Percentiles rank a stretch among this genome's conserved stretches.
Evolutionary conservation across 2,888 invertebrate species (phyloP).

Genomic region (Venustoraphidia nigricollis): DNA sequence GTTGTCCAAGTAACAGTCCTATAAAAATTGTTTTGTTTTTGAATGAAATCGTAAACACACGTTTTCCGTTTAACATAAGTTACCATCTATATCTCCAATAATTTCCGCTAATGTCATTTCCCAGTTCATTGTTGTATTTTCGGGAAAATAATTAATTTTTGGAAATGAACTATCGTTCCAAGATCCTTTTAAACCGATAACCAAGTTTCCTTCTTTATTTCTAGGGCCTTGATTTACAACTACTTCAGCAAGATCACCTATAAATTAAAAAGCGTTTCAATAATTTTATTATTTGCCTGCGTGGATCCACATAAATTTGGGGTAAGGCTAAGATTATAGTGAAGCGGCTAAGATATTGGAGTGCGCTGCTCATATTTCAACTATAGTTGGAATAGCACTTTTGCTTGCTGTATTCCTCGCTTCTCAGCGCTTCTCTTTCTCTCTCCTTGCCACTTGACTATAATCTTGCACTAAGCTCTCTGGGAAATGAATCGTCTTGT

Average conservation of each 20-base stretch:
- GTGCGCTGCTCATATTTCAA: no score
- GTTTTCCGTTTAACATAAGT: not conserved
- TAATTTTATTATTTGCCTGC: not conserved
- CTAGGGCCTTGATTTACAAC: conserved; percentile 45
- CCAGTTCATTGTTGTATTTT: conserved; percentile 32
- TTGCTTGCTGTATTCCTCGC: no score
- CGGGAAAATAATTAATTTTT: conserved; percentile 35
- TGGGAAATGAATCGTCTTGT: no score
- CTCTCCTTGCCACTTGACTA: no score
- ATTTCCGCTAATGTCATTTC: conserved; percentile 54
- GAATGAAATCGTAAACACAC: no score
- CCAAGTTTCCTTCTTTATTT: conserved; percentile 30
- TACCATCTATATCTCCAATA: conserved; percentile 52
- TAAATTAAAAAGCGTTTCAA: conserved; percentile 13
- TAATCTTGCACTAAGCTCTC: no score
- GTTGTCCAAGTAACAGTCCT: conserved; percentile 39
- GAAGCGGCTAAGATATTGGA: no score
- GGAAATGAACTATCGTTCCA: conserved; percentile 54
- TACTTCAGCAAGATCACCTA: conserved; percentile 52
- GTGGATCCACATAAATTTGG: no score
- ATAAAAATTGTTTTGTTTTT: conserved; percentile 12
- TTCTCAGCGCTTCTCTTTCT: no score
- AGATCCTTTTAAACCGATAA: conserved; percentile 36
- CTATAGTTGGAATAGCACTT: no score
- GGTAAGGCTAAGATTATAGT: not conserved